Evolutionary conservation across 2,888 invertebrate genomes (phyloP), one percentile per base, ranked within the genome.

Genomic region (Mythimna albipuncta): DNA sequence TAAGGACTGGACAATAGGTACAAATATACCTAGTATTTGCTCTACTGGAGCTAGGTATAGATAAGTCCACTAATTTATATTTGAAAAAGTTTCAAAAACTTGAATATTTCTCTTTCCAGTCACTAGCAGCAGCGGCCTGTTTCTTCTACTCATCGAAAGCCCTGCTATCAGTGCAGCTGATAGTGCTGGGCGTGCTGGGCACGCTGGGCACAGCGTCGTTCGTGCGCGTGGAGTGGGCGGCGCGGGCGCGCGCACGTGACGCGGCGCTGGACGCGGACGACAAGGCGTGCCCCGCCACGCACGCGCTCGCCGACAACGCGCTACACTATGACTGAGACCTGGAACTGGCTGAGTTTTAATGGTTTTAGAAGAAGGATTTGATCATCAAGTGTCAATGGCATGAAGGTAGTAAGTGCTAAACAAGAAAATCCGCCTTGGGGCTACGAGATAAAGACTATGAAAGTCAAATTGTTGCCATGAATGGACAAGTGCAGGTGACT

Each of bases 91-190:
- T 44, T 32, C 21, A 47, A 19, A 21, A 35, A 38, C 2, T 16
- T 6, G n/a, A 1, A 38, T 32, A 38, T 26, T 69, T 79, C 0
- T 59, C 0, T 59, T 70, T 82, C 1, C 96, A 99, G 97, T 98
- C 99, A 0, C 96, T 98, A 63, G 98, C 98, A 1, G 98, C 99
- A 9, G 99, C 99, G 0, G 95, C 97, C 3, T 98, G 98, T 80
- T 99, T 99, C 96, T 97, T 98, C 93, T 99, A 99, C 93, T 98
- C 98, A 32, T 97, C 97, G 11, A 95, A 97, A 69, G 93, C 98
- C 2, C 97, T 97, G 0, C 96, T 99, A 0, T 97, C 98, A 54
- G 96, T 97, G 16, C 99, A 99, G 89, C 93, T 99, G 70, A 96
- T 95, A 0, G 97, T 99, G 57, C 94, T 99, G 16, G 96, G 97